Evolutionary conservation across 1,140 invertebrate genomes (phyloP), one percentile per base, ranked within the genome.

Genomic region (Pseudomyrmex cubaensis): DNA sequence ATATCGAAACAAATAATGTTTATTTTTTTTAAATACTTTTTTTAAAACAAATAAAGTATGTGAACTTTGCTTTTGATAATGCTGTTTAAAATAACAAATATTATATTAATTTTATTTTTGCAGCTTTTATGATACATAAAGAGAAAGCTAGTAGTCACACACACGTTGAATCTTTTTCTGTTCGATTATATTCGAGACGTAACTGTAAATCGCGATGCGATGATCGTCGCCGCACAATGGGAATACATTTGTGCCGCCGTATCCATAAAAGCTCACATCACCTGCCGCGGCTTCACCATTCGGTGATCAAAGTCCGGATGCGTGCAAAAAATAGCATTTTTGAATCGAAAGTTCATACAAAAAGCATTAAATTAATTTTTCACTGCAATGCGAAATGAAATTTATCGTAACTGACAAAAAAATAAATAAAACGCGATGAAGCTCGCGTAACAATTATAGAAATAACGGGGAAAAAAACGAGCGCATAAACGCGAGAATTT

Each of bases 231-330:
- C 46, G 73, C 46, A 46, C 52, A 57, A 78, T 57, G 13, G 63
- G 35, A 56, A 78, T 67, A 57, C 20, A 10, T 56, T 54, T 62
- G 50, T 17, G 44, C 72, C 13, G 46, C n/a, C n/a, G 59, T 63
- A 52, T 75, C 7, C 22, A 22, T 57, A 69, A 69, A 78, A 57
- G 52, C 35, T 63, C 59, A 17, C 8, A 56, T 78, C 75, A 78
- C 75, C 75, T 78, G 62, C 15, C 15, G 12, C 13, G 22, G n/a
- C 10, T n/a, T 35, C 61, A 25, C 25, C 35, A 35, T 15, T n/a
- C 10, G 0, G 5, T 44, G 64, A 25, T 13, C 76, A 25, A 69
- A 69, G 20, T 78, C 7, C 15, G 15, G 17, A 20, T 17, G 15
- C 1, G 10, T 52, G 50, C 50, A 7, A 52, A 52, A 10, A 52